Percentiles rank a stretch among this genome's conserved stretches.
These are phyloP conservation scores for Tenodera sinensis DNA, from an alignment of 2,888 invertebrate genomes.

Conservation along the genomic window DNA sequence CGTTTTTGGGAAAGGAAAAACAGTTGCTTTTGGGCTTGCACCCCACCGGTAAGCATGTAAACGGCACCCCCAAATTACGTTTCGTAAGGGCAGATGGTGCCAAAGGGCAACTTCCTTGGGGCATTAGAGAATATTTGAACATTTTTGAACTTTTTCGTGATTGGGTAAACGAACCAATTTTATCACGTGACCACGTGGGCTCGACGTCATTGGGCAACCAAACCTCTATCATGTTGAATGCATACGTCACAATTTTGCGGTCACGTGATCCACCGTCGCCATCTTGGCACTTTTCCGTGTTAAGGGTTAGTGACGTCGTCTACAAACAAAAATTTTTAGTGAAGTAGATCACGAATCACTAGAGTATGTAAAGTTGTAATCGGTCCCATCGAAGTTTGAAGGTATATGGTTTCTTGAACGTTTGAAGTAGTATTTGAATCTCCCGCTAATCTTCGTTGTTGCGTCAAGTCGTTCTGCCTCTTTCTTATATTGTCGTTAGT, in stretches of 20 bases:
- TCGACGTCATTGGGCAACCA: slow-evolving; percentile 27
- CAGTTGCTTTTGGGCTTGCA: background rate
- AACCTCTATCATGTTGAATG: slow-evolving; percentile 31
- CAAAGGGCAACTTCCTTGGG: background rate
- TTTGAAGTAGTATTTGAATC: background rate
- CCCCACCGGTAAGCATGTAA: no score
- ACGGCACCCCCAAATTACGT: background rate
- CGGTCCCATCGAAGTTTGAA: background rate
- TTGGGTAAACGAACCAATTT: slow-evolving; percentile 28
- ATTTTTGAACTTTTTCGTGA: slow-evolving; percentile 20
- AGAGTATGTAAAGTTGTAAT: slow-evolving; percentile 8
- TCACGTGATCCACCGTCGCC: slow-evolving; percentile 58
- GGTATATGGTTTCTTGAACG: background rate
- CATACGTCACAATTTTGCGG: slow-evolving; percentile 46
- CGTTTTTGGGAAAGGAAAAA: background rate
- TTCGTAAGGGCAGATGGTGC: background rate
- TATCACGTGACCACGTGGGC: slow-evolving; percentile 28
- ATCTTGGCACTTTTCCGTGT: slow-evolving; percentile 54
- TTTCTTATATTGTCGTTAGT: slow-evolving; percentile 20
- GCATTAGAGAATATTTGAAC: slow-evolving; percentile 7
- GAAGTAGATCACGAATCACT: background rate
- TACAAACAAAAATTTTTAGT: slow-evolving; percentile 32
- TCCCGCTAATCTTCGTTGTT: background rate
- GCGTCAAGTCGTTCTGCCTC: background rate
- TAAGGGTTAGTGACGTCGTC: slow-evolving; percentile 50